A percentile compares a stretch with the other conserved stretches of the same genome.
Evolutionary conservation across 2,113 vertebrate genomes (phyloP).

Genomic region (Hippolais icterina): DNA sequence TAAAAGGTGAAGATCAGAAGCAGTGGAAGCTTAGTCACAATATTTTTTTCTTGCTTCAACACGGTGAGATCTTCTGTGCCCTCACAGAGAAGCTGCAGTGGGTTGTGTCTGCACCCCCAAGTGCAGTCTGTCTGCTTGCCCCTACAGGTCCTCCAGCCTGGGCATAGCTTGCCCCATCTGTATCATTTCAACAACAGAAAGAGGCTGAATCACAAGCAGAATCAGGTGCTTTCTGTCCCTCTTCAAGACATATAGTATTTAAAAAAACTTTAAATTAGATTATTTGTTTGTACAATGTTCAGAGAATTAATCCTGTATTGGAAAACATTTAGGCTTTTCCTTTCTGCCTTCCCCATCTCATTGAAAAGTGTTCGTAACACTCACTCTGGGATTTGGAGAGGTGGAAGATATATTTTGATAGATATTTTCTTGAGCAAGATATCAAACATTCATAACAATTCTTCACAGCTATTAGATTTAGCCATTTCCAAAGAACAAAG

Average conservation of each 20-base stretch:
- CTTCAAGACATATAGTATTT: not conserved
- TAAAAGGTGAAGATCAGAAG: not conserved
- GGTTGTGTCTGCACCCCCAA: not conserved
- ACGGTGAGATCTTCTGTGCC: not conserved
- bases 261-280: not conserved
- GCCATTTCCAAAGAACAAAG: not conserved
- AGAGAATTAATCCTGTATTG: not conserved
- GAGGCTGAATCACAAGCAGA: not conserved
- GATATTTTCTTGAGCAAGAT: slow-evolving; percentile 1
- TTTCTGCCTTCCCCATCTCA: not conserved
- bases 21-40: not conserved
- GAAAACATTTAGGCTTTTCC: not conserved
- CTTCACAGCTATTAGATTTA: slow-evolving; percentile 17
- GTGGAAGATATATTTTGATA: not conserved
- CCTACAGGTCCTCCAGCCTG: not conserved
- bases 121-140: not conserved
- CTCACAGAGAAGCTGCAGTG: accelerated
- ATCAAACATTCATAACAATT: not conserved
- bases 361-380: not conserved
- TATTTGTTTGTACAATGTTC: not conserved
- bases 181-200: not conserved
- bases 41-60: not conserved
- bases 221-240: not conserved
- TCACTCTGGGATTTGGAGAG: not conserved
- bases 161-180: not conserved